phyloP scores from a whole-genome alignment of 2,888 invertebrate genomes.

The Cephus nigrinus region DNA sequence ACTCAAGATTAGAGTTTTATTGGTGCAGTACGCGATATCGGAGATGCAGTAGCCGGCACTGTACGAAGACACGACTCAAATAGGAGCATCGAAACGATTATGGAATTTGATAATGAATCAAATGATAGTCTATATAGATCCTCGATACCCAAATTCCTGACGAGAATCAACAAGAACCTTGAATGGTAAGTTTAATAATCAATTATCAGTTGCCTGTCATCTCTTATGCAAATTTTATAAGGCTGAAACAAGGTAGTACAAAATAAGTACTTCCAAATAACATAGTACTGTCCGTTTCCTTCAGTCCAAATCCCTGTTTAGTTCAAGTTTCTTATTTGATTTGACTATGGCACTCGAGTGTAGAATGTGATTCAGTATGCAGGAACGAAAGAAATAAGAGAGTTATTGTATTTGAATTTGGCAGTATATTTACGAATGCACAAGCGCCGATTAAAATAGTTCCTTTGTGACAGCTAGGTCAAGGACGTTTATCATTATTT shows the following conservation, averaged over 20 bases:
- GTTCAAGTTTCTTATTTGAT: background rate
- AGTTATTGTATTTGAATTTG: background rate
- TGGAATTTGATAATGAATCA: background rate
- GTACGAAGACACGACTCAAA: background rate
- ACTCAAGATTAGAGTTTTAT: background rate
- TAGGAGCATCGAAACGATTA: background rate
- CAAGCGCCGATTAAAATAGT: conserved; percentile 17
- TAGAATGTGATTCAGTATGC: background rate
- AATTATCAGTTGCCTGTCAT: background rate
- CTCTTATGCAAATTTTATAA: background rate
- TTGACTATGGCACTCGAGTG: background rate
- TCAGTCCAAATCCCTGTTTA: background rate
- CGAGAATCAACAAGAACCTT: background rate
- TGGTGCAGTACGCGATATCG: background rate
- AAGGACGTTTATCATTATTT: conserved; percentile 16
- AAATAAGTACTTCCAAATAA: background rate
- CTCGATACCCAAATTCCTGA: background rate
- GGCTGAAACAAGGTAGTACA: background rate
- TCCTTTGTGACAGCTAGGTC: conserved; percentile 19
- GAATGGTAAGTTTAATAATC: background rate
- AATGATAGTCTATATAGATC: background rate
- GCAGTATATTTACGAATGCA: background rate
- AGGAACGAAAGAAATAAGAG: background rate
- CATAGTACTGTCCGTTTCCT: background rate
- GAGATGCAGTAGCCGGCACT: background rate